A percentile compares a stretch with the other conserved stretches of the same genome.
Conservation (phyloP, 2,888 invertebrate species). For the Noctua janthina region DNA sequence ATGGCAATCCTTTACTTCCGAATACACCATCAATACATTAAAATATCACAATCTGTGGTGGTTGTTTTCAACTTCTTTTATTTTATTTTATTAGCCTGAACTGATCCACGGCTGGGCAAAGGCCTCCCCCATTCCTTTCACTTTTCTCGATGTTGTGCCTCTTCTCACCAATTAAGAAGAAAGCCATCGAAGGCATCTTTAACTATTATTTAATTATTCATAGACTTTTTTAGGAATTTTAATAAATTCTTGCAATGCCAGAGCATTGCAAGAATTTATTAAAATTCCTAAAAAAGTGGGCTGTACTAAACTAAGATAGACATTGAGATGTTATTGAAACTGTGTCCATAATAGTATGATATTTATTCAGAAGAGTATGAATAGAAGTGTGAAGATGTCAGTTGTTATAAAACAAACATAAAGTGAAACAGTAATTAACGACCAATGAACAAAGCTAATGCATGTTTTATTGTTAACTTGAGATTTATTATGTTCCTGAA, state of each 20-base stretch:
- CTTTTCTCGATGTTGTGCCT: too few relatives aligned
- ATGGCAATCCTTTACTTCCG: background rate
- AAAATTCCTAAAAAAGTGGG: too few relatives aligned
- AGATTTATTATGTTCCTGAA: background rate
- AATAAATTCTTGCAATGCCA: background rate
- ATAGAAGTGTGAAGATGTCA: background rate
- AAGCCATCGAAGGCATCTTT: too few relatives aligned
- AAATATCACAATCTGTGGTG: too few relatives aligned
- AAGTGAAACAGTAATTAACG: background rate
- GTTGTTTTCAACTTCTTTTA: background rate
- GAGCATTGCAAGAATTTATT: too few relatives aligned
- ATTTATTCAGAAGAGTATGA: background rate
- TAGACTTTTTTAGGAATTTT: background rate
- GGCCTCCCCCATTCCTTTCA: too few relatives aligned
- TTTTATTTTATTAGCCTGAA: too few relatives aligned
- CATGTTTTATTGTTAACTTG: background rate
- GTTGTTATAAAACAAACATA: background rate
- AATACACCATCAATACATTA: background rate
- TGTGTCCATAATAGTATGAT: background rate
- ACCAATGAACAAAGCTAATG: background rate
- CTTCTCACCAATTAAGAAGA: too few relatives aligned
- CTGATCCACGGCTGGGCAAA: too few relatives aligned
- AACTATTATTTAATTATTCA: background rate
- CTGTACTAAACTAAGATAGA: background rate
- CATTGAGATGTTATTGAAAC: slow-evolving; percentile 4